Base-by-base conservation (phyloP, 2,797 vertebrate species). In the Siniperca scherzeri region DNA sequence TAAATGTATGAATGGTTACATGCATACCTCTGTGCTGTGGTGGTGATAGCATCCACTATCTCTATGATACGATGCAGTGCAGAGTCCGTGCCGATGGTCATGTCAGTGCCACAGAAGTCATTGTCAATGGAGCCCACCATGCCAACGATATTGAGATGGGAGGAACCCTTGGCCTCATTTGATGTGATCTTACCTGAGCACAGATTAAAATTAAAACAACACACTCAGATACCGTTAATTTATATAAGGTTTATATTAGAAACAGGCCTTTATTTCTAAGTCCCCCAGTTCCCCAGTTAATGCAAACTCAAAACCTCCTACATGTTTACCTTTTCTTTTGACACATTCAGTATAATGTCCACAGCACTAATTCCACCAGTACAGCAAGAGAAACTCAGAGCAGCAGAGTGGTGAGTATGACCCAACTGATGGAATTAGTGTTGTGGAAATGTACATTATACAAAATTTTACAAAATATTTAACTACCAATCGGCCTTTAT, bases 41-140 rank as follows among this genome's bases (percentile, higher is more conserved):
- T 99, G 71, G 97, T 96, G 92, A 99, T 99, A 81, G 98, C 97
- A 0, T 99, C 98, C 48, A 99, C 97, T 7, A 99, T 96, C 93
- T 99, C 98, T 13, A 97, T 97, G 89, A 99, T 99, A 52, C 98
- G 97, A 91, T 99, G 98, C 77, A 99, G 94, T 22, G 98, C 98
- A 0, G 97, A 98, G 92, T 98, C 98, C 0, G 97, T 97, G 82
- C 97, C 97, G 0, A 98, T 97, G 77, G 97, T 98, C 97, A 98
- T 98, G 87, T 98, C 97, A 0, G 97, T 98, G 70, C 97, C 97
- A 16, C 97, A 98, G 92, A 98, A 98, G 92, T 98, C 97, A 25
- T 98, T 98, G 92, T 98, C 97, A 52, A 98, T 98, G 22, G 97
- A 98, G 57, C 97, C 97, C 71, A 98, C 97, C 96, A 98, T 95